Conservation (phyloP, 2,888 invertebrate genomes). For the Lucinisca nassula region DNA sequence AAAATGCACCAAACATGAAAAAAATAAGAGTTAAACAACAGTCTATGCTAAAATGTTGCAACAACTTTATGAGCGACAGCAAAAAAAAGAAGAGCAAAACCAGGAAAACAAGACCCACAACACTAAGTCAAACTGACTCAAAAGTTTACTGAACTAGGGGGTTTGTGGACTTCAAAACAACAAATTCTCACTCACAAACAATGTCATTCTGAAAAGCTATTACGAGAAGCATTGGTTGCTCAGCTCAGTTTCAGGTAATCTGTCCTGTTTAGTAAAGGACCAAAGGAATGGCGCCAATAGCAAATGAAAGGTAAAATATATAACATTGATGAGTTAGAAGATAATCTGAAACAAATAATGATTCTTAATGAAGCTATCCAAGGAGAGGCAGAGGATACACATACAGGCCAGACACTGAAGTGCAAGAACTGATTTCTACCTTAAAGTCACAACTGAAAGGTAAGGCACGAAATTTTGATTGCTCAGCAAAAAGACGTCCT, state of each 20-base stretch:
- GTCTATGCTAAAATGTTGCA: conserved; percentile 28
- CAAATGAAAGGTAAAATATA: background rate
- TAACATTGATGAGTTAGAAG: background rate
- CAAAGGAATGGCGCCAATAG: background rate
- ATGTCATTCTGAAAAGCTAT: background rate
- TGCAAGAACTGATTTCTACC: background rate
- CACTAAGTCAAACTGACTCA: conserved; percentile 8
- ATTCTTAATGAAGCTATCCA: background rate
- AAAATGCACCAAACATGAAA: background rate
- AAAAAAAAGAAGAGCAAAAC: conserved; percentile 21
- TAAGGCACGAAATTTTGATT: background rate
- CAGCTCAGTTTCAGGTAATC: conserved; percentile 6
- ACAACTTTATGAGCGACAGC: conserved; percentile 18
- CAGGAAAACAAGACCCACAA: background rate
- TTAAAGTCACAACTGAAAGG: background rate
- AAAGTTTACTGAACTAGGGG: conserved; percentile 22
- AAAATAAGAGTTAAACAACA: conserved; percentile 5
- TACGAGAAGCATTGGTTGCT: background rate
- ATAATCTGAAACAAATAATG: conserved; percentile 9
- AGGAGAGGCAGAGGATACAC: background rate
- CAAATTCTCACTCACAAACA: background rate
- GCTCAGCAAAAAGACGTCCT: conserved; percentile 6
- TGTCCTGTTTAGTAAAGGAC: conserved; percentile 1
- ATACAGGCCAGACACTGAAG: background rate
- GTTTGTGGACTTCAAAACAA: conserved; percentile 3